A percentile compares a stretch with the other conserved stretches of the same genome.
Evolutionary conservation across 2,888 invertebrate species (phyloP).

Genomic region (Apodemia zela): DNA sequence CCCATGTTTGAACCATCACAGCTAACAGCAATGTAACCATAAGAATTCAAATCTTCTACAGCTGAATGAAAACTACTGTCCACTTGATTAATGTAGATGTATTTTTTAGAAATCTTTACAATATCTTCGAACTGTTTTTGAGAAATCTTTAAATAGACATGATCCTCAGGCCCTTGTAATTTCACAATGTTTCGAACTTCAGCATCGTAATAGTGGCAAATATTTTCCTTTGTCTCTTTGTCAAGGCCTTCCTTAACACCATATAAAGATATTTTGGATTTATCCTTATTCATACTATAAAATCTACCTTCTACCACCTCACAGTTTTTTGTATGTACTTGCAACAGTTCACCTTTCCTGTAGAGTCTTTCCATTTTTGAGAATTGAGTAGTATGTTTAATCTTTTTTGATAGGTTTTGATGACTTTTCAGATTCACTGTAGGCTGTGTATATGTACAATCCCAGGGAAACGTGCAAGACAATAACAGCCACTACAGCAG

Average conservation of each 20-base stretch:
- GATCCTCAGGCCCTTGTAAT: conserved; percentile 52
- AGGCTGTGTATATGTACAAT: conserved; percentile 88
- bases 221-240: conserved; percentile 52
- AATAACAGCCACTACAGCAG: conserved; percentile 87
- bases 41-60: conserved; percentile 56
- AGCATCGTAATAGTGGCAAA: conserved; percentile 63
- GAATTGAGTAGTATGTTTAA: conserved; percentile 34
- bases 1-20: conserved; percentile 74
- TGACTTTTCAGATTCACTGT: conserved; percentile 77
- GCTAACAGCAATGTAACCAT: conserved; percentile 58
- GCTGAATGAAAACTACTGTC: conserved; percentile 66
- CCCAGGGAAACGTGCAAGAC: conserved; percentile 88
- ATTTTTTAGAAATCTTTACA: conserved; percentile 62
- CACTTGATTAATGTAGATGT: conserved; percentile 69
- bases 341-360: conserved; percentile 71
- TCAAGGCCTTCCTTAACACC: conserved; percentile 61
- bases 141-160: conserved; percentile 57
- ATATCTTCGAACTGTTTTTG: conserved; percentile 67
- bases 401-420: conserved; percentile 70
- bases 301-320: conserved; percentile 69
- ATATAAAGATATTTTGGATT: conserved; percentile 67
- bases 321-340: conserved; percentile 66
- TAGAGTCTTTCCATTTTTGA: conserved; percentile 67
- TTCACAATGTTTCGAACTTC: conserved; percentile 68
- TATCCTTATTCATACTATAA: conserved; percentile 65